Percentiles rank a stretch among this genome's conserved stretches.
phyloP scores from a whole-genome alignment of 2,797 vertebrate genomes.

The Cyprinella venusta region DNA sequence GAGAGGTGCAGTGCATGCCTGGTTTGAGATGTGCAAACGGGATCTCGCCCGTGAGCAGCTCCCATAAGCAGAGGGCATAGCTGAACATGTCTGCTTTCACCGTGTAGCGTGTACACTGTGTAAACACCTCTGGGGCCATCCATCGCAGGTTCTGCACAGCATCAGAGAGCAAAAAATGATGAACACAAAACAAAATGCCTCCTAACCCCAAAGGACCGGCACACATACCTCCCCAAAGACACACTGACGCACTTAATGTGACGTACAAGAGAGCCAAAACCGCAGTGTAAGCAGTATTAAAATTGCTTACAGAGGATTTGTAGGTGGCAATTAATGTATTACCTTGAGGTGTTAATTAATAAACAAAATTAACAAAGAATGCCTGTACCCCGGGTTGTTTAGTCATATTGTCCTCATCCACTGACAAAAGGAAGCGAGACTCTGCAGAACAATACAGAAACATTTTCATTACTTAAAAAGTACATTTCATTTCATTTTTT shows the following conservation, averaged over 20 bases:
- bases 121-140: constrained; percentile 98
- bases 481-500: not conserved
- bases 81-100: constrained; percentile 97
- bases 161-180: not conserved
- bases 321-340: not conserved
- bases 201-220: constrained; percentile 7
- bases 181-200: not conserved
- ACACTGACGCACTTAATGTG: not conserved
- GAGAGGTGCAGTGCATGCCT: constrained; percentile 74
- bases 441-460: constrained; percentile 72
- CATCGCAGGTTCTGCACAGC: constrained; percentile 88
- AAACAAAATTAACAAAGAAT: not conserved
- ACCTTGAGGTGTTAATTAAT: constrained; percentile 14
- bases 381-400: constrained; percentile 92
- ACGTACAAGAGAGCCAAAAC: not conserved
- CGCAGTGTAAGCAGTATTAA: not conserved
- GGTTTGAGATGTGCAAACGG: constrained; percentile 96
- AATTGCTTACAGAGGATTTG: not conserved
- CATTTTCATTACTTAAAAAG: not conserved
- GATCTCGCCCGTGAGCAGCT: constrained; percentile 93
- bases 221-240: not conserved
- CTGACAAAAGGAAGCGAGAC: constrained; percentile 91
- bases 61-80: constrained; percentile 95
- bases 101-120: constrained; percentile 92
- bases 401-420: constrained; percentile 96